A percentile compares a stretch with the other conserved stretches of the same genome.
phyloP scores from a whole-genome alignment of 2,888 invertebrate species.

The Hydriomena furcata region DNA sequence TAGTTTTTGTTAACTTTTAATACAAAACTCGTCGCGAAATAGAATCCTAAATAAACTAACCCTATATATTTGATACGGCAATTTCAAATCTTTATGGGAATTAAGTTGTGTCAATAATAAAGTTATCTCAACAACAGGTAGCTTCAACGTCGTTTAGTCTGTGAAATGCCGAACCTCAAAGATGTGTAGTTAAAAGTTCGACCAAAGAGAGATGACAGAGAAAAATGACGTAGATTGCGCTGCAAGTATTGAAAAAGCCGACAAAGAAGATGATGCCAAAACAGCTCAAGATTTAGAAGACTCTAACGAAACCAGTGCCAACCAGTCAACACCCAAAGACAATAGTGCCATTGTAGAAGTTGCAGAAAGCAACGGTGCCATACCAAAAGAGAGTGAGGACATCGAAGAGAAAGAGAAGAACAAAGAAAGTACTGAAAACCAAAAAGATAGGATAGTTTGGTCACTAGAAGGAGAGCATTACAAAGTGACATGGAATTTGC shows the following conservation, averaged over 20 bases:
- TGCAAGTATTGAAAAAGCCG: conserved; percentile 48
- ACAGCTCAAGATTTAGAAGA: conserved; percentile 36
- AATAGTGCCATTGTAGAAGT: conserved; percentile 53
- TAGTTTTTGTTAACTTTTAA: conserved; percentile 10
- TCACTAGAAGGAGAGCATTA: conserved; percentile 67
- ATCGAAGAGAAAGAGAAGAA: background rate
- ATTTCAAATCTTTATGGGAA: background rate
- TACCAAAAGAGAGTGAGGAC: conserved; percentile 6
- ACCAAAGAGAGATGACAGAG: conserved; percentile 70
- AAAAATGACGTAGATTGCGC: conserved; percentile 61
- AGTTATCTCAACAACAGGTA: conserved; percentile 19
- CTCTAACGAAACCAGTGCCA: conserved; percentile 57
- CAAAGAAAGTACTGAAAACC: conserved; percentile 25
- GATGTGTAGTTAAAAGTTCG: conserved; percentile 43
- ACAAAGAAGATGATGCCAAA: conserved; percentile 44
- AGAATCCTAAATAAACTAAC: background rate
- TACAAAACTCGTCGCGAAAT: background rate
- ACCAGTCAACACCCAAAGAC: conserved; percentile 44
- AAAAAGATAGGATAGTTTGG: conserved; percentile 57
- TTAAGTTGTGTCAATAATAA: conserved; percentile 1
- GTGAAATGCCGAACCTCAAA: conserved; percentile 36
- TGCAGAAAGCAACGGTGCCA: conserved; percentile 33
- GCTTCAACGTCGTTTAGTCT: conserved; percentile 5
- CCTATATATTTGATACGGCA: background rate
- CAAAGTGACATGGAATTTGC: conserved; percentile 75